Conservation (phyloP, 2,113 vertebrate genomes). For the Lasiurus borealis region DNA sequence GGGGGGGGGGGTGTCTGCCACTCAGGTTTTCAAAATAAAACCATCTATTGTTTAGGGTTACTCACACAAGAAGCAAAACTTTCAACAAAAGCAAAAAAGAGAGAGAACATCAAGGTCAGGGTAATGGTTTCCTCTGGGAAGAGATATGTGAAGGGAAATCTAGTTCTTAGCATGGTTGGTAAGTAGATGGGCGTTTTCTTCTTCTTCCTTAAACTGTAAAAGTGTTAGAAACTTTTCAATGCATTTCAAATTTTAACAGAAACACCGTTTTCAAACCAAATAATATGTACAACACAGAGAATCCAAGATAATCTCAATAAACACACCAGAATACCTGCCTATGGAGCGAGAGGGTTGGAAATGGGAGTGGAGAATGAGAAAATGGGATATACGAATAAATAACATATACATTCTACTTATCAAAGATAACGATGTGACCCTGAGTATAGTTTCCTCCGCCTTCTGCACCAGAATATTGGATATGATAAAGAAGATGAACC, state of each 20-base stretch:
- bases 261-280: not conserved
- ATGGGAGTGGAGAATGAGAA: not conserved
- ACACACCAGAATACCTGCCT: conserved; percentile 25
- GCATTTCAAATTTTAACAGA: not conserved
- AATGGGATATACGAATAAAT: not conserved
- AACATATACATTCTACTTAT: conserved; percentile 11
- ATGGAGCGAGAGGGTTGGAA: not conserved
- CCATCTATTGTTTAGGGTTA: not conserved
- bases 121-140: not conserved
- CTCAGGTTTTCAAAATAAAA: conserved; percentile 40
- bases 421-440: not conserved
- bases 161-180: conserved; percentile 4
- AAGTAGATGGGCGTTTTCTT: not conserved
- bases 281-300: not conserved
- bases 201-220: not conserved
- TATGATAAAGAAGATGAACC: not conserved
- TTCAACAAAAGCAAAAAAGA: not conserved
- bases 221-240: conserved; percentile 34
- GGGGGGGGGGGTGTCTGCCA: not conserved
- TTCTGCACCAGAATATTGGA: conserved; percentile 5
- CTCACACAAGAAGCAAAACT: not conserved
- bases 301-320: conserved; percentile 22
- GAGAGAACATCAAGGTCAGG: not conserved
- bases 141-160: not conserved
- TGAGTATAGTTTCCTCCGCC: conserved; percentile 11